A percentile compares a stretch with the other conserved stretches of the same genome.
phyloP scores from a whole-genome alignment of 2,797 vertebrate genomes.

The Chrysolophus pictus region DNA sequence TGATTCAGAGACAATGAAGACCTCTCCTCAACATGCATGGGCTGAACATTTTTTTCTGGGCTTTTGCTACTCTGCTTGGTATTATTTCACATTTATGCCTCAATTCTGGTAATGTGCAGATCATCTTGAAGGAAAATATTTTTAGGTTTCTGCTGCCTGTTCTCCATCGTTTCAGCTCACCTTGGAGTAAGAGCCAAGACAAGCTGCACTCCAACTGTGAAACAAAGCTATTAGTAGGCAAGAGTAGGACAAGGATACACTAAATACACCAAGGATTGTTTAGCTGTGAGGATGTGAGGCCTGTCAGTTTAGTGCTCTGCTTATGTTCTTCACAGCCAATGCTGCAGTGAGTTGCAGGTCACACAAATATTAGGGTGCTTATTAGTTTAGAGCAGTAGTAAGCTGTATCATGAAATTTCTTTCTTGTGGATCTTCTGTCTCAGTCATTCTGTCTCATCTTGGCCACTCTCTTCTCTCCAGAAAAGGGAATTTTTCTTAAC shows the following conservation, averaged over 20 bases:
- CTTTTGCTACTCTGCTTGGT: not conserved
- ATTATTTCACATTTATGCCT: not conserved
- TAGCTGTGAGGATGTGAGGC: not conserved
- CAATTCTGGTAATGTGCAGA: not conserved
- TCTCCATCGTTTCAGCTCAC: not conserved
- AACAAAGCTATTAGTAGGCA: not conserved
- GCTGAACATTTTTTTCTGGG: not conserved
- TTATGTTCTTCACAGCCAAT: not conserved
- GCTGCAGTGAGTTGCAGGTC: not conserved
- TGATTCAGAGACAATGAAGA: not conserved
- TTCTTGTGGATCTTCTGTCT: not conserved
- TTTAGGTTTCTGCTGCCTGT: not conserved
- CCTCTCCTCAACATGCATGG: not conserved
- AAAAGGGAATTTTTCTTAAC: not conserved
- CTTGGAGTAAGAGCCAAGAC: not conserved
- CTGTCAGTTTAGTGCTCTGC: not conserved
- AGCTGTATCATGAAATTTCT: not conserved
- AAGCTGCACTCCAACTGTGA: not conserved
- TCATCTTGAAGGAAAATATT: not conserved
- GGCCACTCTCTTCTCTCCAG: not conserved
- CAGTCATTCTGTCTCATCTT: not conserved
- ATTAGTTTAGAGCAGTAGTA: not conserved
- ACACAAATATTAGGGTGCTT: not conserved
- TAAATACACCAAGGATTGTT: not conserved
- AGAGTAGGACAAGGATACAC: rapidly evolving